A percentile compares a stretch with the other conserved stretches of the same genome.
Evolutionary conservation across 2,113 vertebrate species (phyloP).

Genomic region (Diadophis punctatus): DNA sequence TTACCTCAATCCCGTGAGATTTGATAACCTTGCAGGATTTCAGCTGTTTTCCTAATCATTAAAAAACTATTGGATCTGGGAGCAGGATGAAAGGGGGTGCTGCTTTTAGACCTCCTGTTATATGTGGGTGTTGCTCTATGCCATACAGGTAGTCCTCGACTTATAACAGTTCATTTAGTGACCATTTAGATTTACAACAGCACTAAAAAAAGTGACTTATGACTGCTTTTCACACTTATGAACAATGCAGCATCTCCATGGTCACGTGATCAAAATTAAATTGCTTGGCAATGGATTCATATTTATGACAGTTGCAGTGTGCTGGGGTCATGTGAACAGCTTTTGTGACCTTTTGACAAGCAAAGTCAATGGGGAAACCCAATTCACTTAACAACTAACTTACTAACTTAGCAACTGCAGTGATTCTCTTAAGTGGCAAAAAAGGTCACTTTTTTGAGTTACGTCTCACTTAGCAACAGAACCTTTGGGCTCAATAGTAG

Average conservation of each 20-base stretch:
- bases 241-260: neutral
- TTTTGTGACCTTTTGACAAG: neutral
- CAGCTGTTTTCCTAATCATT: neutral
- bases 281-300: neutral
- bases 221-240: neutral
- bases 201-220: neutral
- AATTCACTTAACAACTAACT: neutral
- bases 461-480: neutral
- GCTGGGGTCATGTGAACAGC: neutral
- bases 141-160: neutral
- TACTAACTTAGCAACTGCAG: neutral
- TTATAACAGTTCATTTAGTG: neutral
- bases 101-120: neutral
- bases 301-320: neutral
- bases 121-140: neutral
- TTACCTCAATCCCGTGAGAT: neutral
- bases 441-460: neutral
- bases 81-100: neutral
- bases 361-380: neutral
- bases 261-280: neutral
- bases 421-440: neutral
- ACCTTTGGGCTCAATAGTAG: neutral
- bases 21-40: neutral
- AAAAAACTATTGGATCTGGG: neutral
- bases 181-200: neutral